Evolutionary conservation across 2,888 invertebrate genomes (phyloP), one percentile per base, ranked within the genome.

Genomic region (Cynaeus angustus): DNA sequence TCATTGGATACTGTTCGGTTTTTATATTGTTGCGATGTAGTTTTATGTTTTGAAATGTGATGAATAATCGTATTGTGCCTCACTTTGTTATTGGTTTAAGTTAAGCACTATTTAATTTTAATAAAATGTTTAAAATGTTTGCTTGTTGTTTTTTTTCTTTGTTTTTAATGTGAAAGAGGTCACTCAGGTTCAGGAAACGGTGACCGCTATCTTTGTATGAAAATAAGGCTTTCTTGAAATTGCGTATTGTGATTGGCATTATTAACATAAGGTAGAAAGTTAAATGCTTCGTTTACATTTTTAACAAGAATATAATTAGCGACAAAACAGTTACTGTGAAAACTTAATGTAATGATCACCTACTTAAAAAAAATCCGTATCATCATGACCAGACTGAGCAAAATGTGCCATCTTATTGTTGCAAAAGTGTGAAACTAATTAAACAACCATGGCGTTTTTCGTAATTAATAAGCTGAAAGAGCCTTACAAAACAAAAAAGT

Each of bases 41-140:
- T 62, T 66, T 76, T 70, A 71, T 72, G 73, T 72, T 73, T 75
- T 74, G 58, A 73, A 67, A 75, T 77, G 77, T 78, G 76, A 78
- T 75, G 73, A 77, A 78, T 75, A 78, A 77, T 78, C 80, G 77
- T 79, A 80, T 78, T 79, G 82, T 82, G 82, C 81, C 82, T 82
- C 82, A 80, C 79, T 81, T 77, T 79, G 78, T 81, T 81, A 74
- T 75, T 74, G 69, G 48, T 75, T 80, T 81, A 77, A 79, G 75
- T 79, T 78, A 76, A 82, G 81, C 82, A 82, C 80, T 79, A 75
- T 74, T 81, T 80, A 71, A 78, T 81, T 79, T 78, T 80, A 80
- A 79, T 79, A 81, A 81, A 78, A 78, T 78, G 76, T 77, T 79
- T 74, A 73, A 72, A 76, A 76, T 33, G 53, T 64, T 64, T 3